Conservation (phyloP, 2,888 invertebrate genomes). For the Linnaemya vulpina region DNA sequence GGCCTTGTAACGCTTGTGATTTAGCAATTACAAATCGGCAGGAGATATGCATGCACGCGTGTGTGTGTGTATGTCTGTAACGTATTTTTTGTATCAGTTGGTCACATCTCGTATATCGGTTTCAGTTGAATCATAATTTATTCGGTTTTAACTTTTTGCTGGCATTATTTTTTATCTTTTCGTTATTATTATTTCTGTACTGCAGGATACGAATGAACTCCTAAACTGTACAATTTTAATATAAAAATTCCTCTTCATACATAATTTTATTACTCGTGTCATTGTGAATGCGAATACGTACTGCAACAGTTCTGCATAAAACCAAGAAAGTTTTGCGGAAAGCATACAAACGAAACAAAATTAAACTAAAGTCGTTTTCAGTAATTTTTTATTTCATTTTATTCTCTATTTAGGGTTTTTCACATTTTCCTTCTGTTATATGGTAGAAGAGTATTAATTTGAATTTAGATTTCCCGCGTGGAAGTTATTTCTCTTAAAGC, state of each 20-base stretch:
- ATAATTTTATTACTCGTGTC: slow-evolving; percentile 40
- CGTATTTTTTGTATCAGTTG: not conserved
- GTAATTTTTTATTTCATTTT: slow-evolving; percentile 60
- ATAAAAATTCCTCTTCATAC: slow-evolving; percentile 54
- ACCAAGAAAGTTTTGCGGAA: slow-evolving; percentile 64
- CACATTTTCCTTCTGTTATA: slow-evolving; percentile 10
- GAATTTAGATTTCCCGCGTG: slow-evolving; percentile 72
- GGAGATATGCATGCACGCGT: too few species aligned
- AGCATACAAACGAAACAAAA: slow-evolving; percentile 55
- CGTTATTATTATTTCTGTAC: not conserved
- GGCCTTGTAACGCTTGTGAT: too few species aligned
- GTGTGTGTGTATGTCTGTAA: too few species aligned
- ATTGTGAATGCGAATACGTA: slow-evolving; percentile 20
- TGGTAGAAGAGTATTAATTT: slow-evolving; percentile 64
- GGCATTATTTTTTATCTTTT: not conserved
- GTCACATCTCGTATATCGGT: slow-evolving; percentile 32
- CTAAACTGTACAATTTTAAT: slow-evolving; percentile 59
- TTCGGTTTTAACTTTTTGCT: slow-evolving; percentile 34
- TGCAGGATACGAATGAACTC: slow-evolving; percentile 61
- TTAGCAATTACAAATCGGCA: too few species aligned
- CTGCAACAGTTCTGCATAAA: slow-evolving; percentile 53
- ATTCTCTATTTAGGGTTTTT: slow-evolving; percentile 5
- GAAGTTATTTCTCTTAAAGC: slow-evolving; percentile 53
- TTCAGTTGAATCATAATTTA: slow-evolving; percentile 48
- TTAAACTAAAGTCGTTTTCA: slow-evolving; percentile 67